Conservation (phyloP, 2,888 invertebrate genomes). For the Phalangium opilio region DNA sequence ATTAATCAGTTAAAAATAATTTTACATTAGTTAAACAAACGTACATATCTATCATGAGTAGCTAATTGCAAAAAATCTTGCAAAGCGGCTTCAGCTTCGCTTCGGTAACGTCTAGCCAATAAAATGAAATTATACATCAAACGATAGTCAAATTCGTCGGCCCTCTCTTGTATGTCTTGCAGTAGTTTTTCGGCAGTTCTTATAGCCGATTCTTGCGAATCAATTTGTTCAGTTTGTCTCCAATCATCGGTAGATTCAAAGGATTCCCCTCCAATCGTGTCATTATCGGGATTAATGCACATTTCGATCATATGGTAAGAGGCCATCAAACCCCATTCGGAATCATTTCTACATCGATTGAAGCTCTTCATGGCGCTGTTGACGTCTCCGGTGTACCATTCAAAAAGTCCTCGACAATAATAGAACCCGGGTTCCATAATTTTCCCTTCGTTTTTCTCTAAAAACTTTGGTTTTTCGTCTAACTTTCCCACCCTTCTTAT, state of each 20-base stretch:
- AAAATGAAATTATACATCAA: conserved; percentile 60
- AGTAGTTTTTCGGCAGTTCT: conserved; percentile 51
- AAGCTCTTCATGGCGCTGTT: conserved; percentile 71
- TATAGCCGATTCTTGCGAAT: conserved; percentile 63
- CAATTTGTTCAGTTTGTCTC: conserved; percentile 41
- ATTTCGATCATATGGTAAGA: conserved; percentile 79
- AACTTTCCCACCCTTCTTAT: conserved; percentile 70
- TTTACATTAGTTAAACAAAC: no score
- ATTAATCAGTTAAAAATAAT: no score
- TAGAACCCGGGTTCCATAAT: conserved; percentile 55
- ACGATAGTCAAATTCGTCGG: conserved; percentile 38
- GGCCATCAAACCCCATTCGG: conserved; percentile 59
- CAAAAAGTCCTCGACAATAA: conserved; percentile 69
- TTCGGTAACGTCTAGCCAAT: conserved; percentile 67
- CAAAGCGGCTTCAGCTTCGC: conserved; percentile 65
- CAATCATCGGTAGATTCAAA: conserved; percentile 31
- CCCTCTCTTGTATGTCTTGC: conserved; percentile 20
- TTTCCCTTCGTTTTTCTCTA: conserved; percentile 41
- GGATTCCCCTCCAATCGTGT: conserved; percentile 42
- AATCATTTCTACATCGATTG: conserved; percentile 57
- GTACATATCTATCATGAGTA: conserved; percentile 43
- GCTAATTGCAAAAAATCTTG: conserved; percentile 57
- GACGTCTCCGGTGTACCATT: conserved; percentile 59
- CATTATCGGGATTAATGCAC: conserved; percentile 66
- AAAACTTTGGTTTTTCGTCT: conserved; percentile 47